phyloP scores from a whole-genome alignment of 2,113 vertebrate genomes.

The Erinaceus europaeus region DNA sequence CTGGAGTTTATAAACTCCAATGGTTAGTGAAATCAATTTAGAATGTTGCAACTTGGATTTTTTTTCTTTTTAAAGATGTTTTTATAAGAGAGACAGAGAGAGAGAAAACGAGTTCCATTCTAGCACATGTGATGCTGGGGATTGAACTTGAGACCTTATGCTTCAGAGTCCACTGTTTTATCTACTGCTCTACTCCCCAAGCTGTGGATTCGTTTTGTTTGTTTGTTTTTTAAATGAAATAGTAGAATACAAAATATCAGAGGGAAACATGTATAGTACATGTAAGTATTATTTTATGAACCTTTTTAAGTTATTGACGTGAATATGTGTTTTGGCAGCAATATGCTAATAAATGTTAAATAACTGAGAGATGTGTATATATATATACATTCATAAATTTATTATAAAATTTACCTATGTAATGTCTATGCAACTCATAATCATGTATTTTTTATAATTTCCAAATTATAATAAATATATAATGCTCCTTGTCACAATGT shows the following conservation, averaged over 20 bases:
- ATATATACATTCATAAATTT: neutral
- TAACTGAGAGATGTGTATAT: neutral
- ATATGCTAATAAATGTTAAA: neutral
- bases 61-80: no score
- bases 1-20: neutral
- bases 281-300: neutral
- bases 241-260: neutral
- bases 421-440: no score
- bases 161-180: no score
- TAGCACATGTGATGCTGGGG: no score
- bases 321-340: neutral
- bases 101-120: no score
- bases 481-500: neutral
- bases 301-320: neutral
- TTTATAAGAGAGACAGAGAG: no score
- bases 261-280: neutral
- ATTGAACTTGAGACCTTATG: no score
- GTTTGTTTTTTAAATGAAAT: neutral
- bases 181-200: no score
- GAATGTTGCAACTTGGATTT: neutral
- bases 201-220: no score
- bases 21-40: neutral
- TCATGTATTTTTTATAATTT: neutral
- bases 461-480: neutral
- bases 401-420: slow-evolving; percentile 11